Conservation (phyloP, 2,797 vertebrate genomes). For the Odontamblyopus lacepedii region DNA sequence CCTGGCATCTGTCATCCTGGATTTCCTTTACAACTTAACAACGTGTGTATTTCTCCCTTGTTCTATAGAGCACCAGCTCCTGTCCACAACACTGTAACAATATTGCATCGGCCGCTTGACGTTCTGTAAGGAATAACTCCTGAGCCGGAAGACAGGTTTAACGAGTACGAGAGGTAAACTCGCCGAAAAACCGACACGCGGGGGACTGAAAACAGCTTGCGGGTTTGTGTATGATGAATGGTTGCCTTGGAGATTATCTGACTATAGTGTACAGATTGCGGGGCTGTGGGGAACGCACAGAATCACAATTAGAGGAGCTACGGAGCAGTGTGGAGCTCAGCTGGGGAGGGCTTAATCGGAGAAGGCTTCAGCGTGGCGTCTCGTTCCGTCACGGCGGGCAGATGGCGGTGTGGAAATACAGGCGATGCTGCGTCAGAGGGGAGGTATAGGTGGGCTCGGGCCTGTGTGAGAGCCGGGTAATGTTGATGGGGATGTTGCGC, state of each 20-base stretch:
- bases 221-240: conserved; percentile 26
- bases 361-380: conserved; percentile 20
- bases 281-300: conserved; percentile 17
- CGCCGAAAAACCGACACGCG: conserved; percentile 40
- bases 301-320: conserved; percentile 31
- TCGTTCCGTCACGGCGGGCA: conserved; percentile 31
- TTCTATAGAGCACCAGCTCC: background rate
- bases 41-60: background rate
- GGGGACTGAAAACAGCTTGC: conserved; percentile 48
- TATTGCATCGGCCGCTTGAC: background rate
- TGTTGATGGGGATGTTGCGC: background rate
- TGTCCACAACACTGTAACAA: background rate
- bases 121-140: background rate
- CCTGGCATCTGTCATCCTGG: too few species aligned
- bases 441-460: background rate
- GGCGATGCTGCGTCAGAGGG: conserved; percentile 10
- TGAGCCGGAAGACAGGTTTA: background rate
- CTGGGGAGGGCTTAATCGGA: conserved; percentile 11
- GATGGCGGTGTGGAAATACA: conserved; percentile 36
- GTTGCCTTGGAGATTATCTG: conserved; percentile 11
- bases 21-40: background rate
- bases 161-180: conserved; percentile 5
- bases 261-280: conserved; percentile 23
- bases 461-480: background rate
- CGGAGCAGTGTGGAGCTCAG: conserved; percentile 14